Evolutionary conservation across 1,140 invertebrate genomes (phyloP).

Genomic region (Pseudachorutes palmiensis): DNA sequence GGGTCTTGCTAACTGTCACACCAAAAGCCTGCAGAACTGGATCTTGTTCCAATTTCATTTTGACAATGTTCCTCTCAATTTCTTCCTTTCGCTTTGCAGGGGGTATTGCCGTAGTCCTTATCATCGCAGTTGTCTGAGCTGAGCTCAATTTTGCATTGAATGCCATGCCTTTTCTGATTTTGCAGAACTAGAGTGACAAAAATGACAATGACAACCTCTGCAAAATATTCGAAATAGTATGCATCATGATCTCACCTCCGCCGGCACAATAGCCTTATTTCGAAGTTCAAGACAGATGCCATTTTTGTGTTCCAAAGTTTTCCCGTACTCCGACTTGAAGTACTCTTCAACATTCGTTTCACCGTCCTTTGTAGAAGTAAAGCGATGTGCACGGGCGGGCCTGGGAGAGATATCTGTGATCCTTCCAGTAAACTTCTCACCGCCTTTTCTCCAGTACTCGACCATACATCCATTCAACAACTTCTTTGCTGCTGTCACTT

Average conservation of each 20-base stretch:
- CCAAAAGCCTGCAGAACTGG: background rate
- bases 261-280: background rate
- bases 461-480: too few relatives aligned
- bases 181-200: constrained; percentile 14
- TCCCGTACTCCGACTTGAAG: background rate
- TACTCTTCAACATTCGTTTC: constrained; percentile 15
- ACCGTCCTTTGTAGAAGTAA: background rate
- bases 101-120: constrained; percentile 9
- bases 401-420: background rate
- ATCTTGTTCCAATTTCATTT: background rate
- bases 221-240: background rate
- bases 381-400: background rate
- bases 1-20: background rate
- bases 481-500: background rate
- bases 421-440: background rate
- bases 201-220: background rate
- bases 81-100: background rate
- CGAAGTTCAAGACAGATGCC: constrained; percentile 4
- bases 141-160: constrained; percentile 1
- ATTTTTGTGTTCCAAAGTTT: background rate
- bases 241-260: background rate
- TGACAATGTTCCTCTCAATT: background rate
- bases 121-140: constrained; percentile 9
- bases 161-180: background rate
- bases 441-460: background rate